Evolutionary conservation across 92 coral and sea anemone genomes (phyloP), one percentile per base, ranked within the genome.

Genomic region (Porites evermanni): DNA sequence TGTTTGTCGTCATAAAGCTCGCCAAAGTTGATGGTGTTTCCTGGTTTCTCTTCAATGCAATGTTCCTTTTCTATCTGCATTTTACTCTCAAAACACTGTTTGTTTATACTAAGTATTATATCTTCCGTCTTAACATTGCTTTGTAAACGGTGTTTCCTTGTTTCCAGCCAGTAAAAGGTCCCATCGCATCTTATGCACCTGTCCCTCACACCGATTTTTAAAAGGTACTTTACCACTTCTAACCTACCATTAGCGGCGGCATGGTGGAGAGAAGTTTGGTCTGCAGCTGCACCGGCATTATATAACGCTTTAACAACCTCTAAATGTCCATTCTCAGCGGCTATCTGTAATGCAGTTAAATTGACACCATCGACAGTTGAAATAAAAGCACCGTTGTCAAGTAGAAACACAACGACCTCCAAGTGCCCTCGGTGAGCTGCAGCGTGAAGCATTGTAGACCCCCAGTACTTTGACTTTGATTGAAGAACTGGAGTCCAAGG

Each of bases 111-210:
- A 4, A 12, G 1, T 17, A 8, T 38, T 38, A 72, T 3, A 3
- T 8, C 10, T 52, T 8, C 1, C 8, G 6, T 0, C 38, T 64
- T 32, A 44, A n/a, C n/a, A n/a, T 32, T 6, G 32, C 78, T 26
- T 59, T 87, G 94, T 4, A 70, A 87, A 7, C 94, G 84, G 12
- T 66, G 44, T 63, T 47, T 91, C 9, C 0, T 0, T 2, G 20
- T 8, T 26, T 76, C 20, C 21, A 87, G 72, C 94, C 94, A 91
- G 60, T 91, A 77, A 47, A 91, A 88, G 17, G 91, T 79, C 13
- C 91, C 94, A 67, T 91, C 92, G 44, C 94, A 91, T 65, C 81
- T 79, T 75, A 91, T 77, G 73, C 97, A 94, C 11, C 60, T 29
- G 56, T 91, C 91, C 1, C 24, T 53, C 14, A 89, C 83, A 32